A percentile compares a stretch with the other conserved stretches of the same genome.
These are phyloP conservation scores for Halictus rubicundus DNA, from an alignment of 1,140 invertebrate genomes.

Conservation along the genomic window DNA sequence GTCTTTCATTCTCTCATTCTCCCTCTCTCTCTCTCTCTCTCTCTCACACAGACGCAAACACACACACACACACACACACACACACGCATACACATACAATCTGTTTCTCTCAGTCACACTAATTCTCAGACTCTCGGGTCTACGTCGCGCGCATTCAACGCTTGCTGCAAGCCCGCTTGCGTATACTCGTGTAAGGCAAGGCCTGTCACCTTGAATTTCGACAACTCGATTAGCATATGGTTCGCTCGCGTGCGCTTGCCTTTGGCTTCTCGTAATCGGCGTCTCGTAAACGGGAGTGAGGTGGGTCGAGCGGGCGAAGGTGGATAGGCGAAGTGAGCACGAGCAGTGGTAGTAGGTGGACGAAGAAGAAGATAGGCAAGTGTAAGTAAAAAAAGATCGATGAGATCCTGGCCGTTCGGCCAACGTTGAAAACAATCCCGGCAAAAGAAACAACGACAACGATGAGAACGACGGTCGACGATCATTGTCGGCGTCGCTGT, in stretches of 20 bases:
- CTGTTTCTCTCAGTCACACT: too few relatives aligned
- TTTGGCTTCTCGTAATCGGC: constrained; percentile 23
- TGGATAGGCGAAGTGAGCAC: constrained; percentile 38
- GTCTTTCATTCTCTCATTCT: too few relatives aligned
- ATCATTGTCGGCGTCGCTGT: constrained; percentile 65
- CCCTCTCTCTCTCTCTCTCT: too few relatives aligned
- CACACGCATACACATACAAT: too few relatives aligned
- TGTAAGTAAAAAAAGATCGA: constrained; percentile 56
- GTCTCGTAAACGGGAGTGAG: constrained; percentile 44
- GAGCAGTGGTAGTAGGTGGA: constrained; percentile 32
- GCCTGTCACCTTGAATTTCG: neutral
- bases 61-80: too few relatives aligned
- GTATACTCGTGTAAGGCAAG: neutral
- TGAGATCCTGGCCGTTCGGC: constrained; percentile 44
- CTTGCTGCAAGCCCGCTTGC: neutral
- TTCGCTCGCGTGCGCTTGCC: constrained; percentile 30
- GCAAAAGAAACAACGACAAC: constrained; percentile 28
- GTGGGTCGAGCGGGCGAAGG: constrained; percentile 45
- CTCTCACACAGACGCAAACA: too few relatives aligned
- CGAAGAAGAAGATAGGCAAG: constrained; percentile 54
- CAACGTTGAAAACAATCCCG: constrained; percentile 24
- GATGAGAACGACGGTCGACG: constrained; percentile 34
- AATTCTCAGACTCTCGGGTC: too few relatives aligned
- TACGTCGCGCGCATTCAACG: neutral
- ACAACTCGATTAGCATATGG: neutral